Conservation (phyloP, 1,140 invertebrate species). For the Coelopa frigida region DNA sequence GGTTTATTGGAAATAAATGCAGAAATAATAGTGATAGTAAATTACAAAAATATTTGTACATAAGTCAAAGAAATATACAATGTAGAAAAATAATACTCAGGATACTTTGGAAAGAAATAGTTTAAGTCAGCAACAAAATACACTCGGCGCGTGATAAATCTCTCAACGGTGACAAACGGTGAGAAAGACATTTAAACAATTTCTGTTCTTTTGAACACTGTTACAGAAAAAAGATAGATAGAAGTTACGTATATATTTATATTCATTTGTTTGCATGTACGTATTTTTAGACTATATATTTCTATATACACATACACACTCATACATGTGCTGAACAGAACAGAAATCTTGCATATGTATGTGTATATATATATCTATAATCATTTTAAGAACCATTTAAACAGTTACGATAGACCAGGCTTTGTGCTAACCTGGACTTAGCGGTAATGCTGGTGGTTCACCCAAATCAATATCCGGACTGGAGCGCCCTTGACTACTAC, state of each 20-base stretch:
- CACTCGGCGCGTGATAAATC: neutral
- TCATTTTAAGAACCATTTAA: neutral
- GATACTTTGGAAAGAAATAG: neutral
- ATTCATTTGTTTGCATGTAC: neutral
- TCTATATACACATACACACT: neutral
- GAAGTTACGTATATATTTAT: neutral
- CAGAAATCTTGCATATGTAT: neutral
- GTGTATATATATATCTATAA: neutral
- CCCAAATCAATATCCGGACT: constrained; percentile 43
- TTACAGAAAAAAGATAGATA: neutral
- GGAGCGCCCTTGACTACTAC: constrained; percentile 46
- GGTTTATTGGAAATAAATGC: too few relatives aligned
- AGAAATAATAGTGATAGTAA: too few relatives aligned
- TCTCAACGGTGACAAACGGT: too few relatives aligned
- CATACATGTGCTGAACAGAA: neutral
- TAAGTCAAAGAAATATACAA: too few relatives aligned
- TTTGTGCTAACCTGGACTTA: constrained; percentile 45
- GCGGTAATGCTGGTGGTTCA: constrained; percentile 42
- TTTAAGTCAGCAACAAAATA: constrained; percentile 6
- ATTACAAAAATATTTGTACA: too few relatives aligned
- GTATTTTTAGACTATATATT: neutral
- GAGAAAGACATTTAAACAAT: too few relatives aligned
- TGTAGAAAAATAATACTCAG: neutral
- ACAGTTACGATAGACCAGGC: constrained; percentile 17
- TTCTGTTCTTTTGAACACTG: too few relatives aligned